Evolutionary conservation across 2,113 vertebrate species (phyloP).

Genomic region (Ophiodon elongatus): DNA sequence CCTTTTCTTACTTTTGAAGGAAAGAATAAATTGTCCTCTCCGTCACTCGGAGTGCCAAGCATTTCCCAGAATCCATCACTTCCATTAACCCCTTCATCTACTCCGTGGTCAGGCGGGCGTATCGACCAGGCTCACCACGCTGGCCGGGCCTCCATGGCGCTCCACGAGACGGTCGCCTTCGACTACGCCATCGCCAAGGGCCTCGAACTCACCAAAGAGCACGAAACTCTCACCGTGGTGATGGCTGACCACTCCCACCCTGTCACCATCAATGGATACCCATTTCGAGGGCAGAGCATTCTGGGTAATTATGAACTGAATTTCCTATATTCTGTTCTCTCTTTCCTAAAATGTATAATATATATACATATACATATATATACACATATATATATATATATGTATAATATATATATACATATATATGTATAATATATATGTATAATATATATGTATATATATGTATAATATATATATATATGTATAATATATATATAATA

Average conservation of each 20-base stretch:
- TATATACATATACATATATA: no score
- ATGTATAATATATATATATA: no score
- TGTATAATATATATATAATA: no score
- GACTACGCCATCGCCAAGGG: conserved; percentile 81
- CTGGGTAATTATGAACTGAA: conserved; percentile 74
- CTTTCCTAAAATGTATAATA: not conserved
- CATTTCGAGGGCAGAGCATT: conserved; percentile 84
- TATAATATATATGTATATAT: no score
- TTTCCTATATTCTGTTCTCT: not conserved
- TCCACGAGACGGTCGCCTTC: conserved; percentile 81
- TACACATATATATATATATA: no score
- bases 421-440: no score
- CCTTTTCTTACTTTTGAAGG: not conserved
- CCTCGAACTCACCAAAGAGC: conserved; percentile 80
- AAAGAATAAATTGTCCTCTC: no score
- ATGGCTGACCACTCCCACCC: conserved; percentile 86
- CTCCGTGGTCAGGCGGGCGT: conserved; percentile 76
- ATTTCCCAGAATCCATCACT: not conserved
- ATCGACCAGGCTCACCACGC: conserved; percentile 86
- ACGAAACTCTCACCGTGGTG: conserved; percentile 83
- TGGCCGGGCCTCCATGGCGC: conserved; percentile 79
- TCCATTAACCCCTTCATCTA: not conserved
- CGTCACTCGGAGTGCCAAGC: no score
- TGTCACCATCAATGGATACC: conserved; percentile 81
- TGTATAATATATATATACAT: no score